phyloP scores from a whole-genome alignment of 2,888 invertebrate genomes.

The Brachylomia viminalis region DNA sequence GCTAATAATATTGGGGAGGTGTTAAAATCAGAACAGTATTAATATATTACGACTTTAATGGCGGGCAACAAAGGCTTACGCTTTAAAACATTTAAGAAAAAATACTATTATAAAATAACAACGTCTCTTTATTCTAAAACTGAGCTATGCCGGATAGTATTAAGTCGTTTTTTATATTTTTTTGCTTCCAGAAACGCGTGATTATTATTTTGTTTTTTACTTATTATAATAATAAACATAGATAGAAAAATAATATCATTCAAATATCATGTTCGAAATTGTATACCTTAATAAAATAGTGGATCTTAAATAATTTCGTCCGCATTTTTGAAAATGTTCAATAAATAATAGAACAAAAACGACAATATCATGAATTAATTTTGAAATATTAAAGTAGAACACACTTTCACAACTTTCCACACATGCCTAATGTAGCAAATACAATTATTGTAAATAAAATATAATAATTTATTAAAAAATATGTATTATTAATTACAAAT shows the following conservation, averaged over 20 bases:
- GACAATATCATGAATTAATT: constrained; percentile 52
- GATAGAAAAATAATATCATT: constrained; percentile 63
- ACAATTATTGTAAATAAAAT: constrained; percentile 61
- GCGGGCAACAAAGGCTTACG: constrained; percentile 79
- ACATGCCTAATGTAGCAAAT: constrained; percentile 60
- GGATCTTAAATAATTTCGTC: constrained; percentile 49
- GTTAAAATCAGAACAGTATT: constrained; percentile 71
- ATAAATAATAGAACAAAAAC: background rate
- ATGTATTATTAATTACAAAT: constrained; percentile 5
- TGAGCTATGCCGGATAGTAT: constrained; percentile 87
- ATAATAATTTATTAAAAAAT: constrained; percentile 13
- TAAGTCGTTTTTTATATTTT: constrained; percentile 71
- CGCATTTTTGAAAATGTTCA: constrained; percentile 24
- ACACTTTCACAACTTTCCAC: constrained; percentile 40
- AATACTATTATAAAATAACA: constrained; percentile 68
- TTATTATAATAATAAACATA: constrained; percentile 64
- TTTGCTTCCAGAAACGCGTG: constrained; percentile 79
- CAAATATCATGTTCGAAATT: constrained; percentile 62
- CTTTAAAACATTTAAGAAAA: constrained; percentile 72
- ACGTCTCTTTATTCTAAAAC: constrained; percentile 86
- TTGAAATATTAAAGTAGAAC: constrained; percentile 42
- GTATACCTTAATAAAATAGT: constrained; percentile 59
- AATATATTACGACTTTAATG: constrained; percentile 65
- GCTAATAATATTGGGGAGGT: constrained; percentile 59
- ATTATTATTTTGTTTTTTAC: constrained; percentile 61